Evolutionary conservation across 2,113 vertebrate genomes (phyloP), one percentile per base, ranked within the genome.

Genomic region (Callospermophilus lateralis): DNA sequence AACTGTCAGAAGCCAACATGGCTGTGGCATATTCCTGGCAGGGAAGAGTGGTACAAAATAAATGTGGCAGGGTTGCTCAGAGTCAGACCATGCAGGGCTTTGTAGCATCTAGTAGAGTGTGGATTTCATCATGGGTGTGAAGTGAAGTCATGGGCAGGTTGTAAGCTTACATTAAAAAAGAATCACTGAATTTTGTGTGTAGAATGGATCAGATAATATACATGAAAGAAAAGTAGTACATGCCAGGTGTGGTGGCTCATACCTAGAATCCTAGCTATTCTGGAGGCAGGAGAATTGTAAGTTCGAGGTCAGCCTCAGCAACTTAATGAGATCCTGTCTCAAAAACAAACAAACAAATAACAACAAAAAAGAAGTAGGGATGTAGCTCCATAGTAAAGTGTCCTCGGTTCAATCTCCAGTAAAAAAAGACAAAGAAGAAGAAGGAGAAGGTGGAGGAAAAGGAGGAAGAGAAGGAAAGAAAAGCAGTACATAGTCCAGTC

Each of bases 11-110:
- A 74, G 65, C 24, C 78, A 39, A 39, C 4, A 5, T 2, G 12
- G 51, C n/a, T 4, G 13, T 24, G 16, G 20, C 3, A 16, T 3
- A 12, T 39, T 37, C 37, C 2, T 0, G 4, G 39, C 2, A 8
- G n/a, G 30, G 74, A 39, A 68, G 73, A 92, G 63, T 4, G 42
- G n/a, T 20, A 51, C 51, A 83, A 32, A 45, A 3, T n/a, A 4
- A 73, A 11, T 2, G 10, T 10, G 37, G 17, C 0, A 2, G 42
- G 37, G 39, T 15, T 34, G 42, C 68, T 74, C 48, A 20, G 28
- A 77, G 37, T 4, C 42, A 51, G 22, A 67, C 8, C 45, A 15
- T 0, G 5, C 0, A 8, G 19, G 61, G 28, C 13, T 68, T 34
- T 0, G 0, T 2, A 45, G 37, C 53, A n/a, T 5, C 67, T 67